Conservation (phyloP, 2,113 vertebrate species). For the Gambusia holbrooki region DNA sequence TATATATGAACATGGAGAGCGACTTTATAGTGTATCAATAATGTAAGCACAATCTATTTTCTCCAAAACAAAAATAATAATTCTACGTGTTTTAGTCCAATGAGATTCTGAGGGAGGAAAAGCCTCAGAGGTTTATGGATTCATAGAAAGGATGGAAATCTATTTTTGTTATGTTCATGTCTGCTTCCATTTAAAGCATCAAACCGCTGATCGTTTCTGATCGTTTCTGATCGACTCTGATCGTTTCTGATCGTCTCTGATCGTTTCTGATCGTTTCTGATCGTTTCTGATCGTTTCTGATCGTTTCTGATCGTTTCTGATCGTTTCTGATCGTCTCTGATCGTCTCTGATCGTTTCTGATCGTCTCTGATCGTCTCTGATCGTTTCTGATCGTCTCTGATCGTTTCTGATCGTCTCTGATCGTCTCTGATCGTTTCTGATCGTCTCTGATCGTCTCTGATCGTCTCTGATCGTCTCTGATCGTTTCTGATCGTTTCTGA, state of each 20-base stretch:
- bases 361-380: conserved; percentile 12
- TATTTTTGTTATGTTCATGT: neutral
- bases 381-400: too few species aligned
- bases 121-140: neutral
- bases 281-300: too few species aligned
- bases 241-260: too few species aligned
- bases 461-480: conserved; percentile 49
- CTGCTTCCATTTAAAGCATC: conserved; percentile 10
- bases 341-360: too few species aligned
- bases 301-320: too few species aligned
- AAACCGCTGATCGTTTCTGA: too few species aligned
- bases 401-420: too few species aligned
- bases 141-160: neutral
- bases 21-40: neutral
- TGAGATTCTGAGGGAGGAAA: neutral
- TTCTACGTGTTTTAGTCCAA: neutral
- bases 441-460: too few species aligned
- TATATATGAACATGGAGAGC: neutral
- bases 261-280: too few species aligned
- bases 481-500: too few species aligned
- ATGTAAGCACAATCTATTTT: conserved; percentile 34
- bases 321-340: conserved; percentile 54
- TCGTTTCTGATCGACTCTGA: too few species aligned
- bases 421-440: too few species aligned
- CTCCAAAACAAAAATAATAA: neutral